Percentiles rank a stretch among this genome's conserved stretches.
These are phyloP conservation scores for Microcebus ravelobensis DNA, from an alignment of 2,113 vertebrate genomes.

Conservation along the genomic window DNA sequence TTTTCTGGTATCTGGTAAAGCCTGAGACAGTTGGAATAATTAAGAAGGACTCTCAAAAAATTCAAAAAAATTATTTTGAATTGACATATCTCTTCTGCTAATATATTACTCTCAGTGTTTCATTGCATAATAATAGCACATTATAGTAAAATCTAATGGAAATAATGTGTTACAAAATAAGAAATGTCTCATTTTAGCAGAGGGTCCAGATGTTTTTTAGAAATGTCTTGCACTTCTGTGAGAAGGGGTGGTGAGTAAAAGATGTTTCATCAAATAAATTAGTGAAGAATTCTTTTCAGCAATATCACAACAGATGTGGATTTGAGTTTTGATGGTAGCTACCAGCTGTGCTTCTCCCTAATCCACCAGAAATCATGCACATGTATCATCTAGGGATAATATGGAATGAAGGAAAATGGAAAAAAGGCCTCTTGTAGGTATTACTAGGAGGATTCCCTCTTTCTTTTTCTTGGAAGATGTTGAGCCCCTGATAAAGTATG, in stretches of 20 bases:
- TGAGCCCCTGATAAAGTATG: neutral
- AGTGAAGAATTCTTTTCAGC: constrained; percentile 1
- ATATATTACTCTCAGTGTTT: constrained; percentile 16
- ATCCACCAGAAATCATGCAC: neutral
- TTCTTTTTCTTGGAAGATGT: neutral
- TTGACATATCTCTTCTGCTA: neutral
- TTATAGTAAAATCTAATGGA: constrained; percentile 54
- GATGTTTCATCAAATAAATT: constrained; percentile 38
- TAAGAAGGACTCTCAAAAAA: neutral
- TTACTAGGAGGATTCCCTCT: neutral
- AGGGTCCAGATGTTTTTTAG: constrained; percentile 46
- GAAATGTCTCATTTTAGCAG: neutral
- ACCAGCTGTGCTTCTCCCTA: neutral
- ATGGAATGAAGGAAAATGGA: neutral
- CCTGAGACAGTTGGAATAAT: neutral
- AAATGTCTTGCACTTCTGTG: neutral
- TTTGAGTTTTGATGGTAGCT: neutral
- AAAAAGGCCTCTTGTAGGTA: neutral
- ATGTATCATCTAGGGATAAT: neutral
- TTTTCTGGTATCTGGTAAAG: neutral
- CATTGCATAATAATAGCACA: neutral
- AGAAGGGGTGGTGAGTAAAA: neutral
- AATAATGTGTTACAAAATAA: constrained; percentile 28
- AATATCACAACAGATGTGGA: constrained; percentile 30
- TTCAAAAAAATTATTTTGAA: neutral